Base-by-base conservation (phyloP, 1,140 invertebrate species). In the Caenorhabditis brenneri region DNA sequence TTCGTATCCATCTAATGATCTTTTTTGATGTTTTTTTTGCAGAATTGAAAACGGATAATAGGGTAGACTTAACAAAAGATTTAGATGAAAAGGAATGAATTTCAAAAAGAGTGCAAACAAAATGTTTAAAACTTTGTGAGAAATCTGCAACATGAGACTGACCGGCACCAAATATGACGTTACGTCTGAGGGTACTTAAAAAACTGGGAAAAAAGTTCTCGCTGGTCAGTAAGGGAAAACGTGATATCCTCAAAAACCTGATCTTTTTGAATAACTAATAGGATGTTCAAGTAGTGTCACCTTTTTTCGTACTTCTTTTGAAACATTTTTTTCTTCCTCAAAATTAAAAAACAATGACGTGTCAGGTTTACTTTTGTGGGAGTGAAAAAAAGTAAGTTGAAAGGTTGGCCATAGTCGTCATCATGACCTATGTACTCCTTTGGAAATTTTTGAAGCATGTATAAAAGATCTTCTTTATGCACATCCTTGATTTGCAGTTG, bases 401-500 rank as follows among this genome's bases (percentile, higher is more conserved):
- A 74, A 74, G 36, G 65, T 46, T 24, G n/a, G 22, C 36, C 53
- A 9, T 16, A 12, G 29, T 65, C 65, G 65, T 42, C 65, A 74
- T 19, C 22, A 42, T 74, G 36, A 74, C 65, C 36, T 74, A 74
- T 74, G 36, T 46, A 46, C 65, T 74, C 22, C 24, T 74, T 74
- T 74, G 19, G 65, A 74, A 74, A 24, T 27, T 74, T 74, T 74
- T 74, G 65, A 74, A 74, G 65, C 65, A 74, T 74, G 65, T 19
- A 74, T 74, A 42, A 74, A 74, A 42, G 6, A 42, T 46, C 0
- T 74, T 74, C 36, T 33, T 31, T 74, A 74, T 74, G 65, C 65
- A 42, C 65, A 74, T 74, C 65, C 36, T 74, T 74, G 65, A 74
- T 74, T 74, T 74, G 36, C 33, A 42, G 15, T 6, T 9, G 12